Percentiles rank a stretch among this genome's conserved stretches.
Evolutionary conservation across 2,113 vertebrate genomes (phyloP).

Genomic region (Toxotes jaculatrix): DNA sequence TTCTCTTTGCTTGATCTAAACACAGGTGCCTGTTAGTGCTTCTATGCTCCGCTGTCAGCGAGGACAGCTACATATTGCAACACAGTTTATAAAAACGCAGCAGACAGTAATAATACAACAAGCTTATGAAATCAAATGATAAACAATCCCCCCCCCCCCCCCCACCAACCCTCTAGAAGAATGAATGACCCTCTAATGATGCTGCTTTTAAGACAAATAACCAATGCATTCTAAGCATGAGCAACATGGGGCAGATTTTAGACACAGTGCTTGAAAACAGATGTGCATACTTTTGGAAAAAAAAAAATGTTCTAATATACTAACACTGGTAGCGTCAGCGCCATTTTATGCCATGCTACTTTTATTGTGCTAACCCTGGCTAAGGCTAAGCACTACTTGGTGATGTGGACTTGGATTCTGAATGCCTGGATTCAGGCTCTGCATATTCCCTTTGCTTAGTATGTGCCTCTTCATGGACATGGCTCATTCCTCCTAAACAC

Average conservation of each 20-base stretch:
- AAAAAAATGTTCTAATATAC: slow-evolving; percentile 40
- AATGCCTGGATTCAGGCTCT: slow-evolving; percentile 42
- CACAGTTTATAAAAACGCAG: slow-evolving; percentile 56
- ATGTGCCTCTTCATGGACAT: slow-evolving; percentile 40
- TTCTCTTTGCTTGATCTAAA: slow-evolving; percentile 79
- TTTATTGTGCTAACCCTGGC: slow-evolving; percentile 48
- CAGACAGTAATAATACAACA: slow-evolving; percentile 59
- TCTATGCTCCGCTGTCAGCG: slow-evolving; percentile 62
- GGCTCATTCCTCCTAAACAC: slow-evolving; percentile 9
- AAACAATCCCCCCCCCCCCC: slow-evolving; percentile 66
- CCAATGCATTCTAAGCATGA: slow-evolving; percentile 81
- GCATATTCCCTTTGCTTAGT: slow-evolving; percentile 32
- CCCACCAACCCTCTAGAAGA: slow-evolving; percentile 43
- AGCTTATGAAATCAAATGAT: slow-evolving; percentile 71
- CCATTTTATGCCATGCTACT: slow-evolving; percentile 47
- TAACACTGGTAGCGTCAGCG: slow-evolving; percentile 46
- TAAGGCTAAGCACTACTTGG: slow-evolving; percentile 48
- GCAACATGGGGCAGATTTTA: slow-evolving; percentile 68
- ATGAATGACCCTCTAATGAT: slow-evolving; percentile 68
- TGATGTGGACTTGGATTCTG: slow-evolving; percentile 28
- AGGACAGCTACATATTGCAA: slow-evolving; percentile 58
- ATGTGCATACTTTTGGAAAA: slow-evolving; percentile 33
- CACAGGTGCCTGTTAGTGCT: slow-evolving; percentile 81
- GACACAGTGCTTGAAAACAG: slow-evolving; percentile 65
- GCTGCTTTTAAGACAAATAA: slow-evolving; percentile 81